These are phyloP conservation scores for Turdus rufiventris DNA, from an alignment of 2,113 vertebrate species.

Conservation along the genomic window DNA sequence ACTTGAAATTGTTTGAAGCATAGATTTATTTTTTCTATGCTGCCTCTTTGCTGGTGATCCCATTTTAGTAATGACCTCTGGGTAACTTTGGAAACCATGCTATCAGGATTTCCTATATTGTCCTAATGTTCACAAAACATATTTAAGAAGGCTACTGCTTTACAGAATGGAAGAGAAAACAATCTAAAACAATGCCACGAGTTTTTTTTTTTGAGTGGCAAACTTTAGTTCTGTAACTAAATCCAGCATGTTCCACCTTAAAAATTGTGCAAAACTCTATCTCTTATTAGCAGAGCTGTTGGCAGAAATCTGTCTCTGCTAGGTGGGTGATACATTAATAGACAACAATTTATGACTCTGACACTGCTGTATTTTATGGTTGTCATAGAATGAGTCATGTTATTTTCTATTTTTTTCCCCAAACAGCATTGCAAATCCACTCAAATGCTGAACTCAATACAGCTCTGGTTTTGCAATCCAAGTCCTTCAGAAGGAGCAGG, in stretches of 20 bases:
- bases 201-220: neutral
- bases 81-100: neutral
- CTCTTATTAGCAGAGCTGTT: neutral
- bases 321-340: neutral
- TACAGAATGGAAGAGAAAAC: neutral
- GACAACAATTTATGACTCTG: constrained; percentile 28
- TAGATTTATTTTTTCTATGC: neutral
- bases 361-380: neutral
- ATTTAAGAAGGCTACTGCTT: neutral
- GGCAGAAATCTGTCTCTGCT: constrained; percentile 1
- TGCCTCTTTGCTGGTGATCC: neutral
- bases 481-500: neutral
- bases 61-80: neutral
- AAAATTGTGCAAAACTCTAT: neutral
- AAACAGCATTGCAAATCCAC: neutral
- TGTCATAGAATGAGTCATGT: constrained; percentile 3
- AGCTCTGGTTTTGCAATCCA: neutral
- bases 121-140: neutral
- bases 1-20: neutral
- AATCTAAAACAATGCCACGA: neutral
- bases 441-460: neutral
- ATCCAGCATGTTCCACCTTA: neutral
- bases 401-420: neutral
- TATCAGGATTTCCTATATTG: neutral
- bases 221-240: neutral